Percentiles rank a stretch among this genome's conserved stretches.
These are phyloP conservation scores for Tauraco erythrolophus DNA, from an alignment of 2,113 vertebrate genomes.

Conservation along the genomic window DNA sequence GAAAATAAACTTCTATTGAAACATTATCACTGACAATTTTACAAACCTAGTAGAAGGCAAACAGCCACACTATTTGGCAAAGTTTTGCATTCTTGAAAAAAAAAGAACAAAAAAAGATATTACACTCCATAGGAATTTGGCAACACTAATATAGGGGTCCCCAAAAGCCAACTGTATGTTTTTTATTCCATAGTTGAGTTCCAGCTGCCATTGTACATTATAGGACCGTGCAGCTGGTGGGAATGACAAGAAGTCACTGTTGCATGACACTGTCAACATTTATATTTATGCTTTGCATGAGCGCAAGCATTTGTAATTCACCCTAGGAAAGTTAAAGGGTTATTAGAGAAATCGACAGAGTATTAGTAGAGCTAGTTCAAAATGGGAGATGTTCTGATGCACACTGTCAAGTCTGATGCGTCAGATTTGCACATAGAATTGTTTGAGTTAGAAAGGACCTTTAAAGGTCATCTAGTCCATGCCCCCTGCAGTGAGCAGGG, in stretches of 20 bases:
- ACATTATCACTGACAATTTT: background rate
- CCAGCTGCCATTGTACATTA: background rate
- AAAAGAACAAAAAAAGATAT: background rate
- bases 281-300: conserved; percentile 31
- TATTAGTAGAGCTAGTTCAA: conserved; percentile 6
- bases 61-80: background rate
- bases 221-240: background rate
- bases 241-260: conserved; percentile 44
- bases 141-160: background rate
- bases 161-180: background rate
- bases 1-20: background rate
- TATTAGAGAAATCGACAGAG: conserved; percentile 1
- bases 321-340: background rate
- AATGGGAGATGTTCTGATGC: background rate
- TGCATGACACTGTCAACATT: conserved; percentile 1
- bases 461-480: background rate
- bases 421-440: background rate
- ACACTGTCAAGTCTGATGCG: background rate
- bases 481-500: background rate
- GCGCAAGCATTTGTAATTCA: conserved; percentile 47
- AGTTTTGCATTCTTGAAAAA: background rate
- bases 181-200: background rate
- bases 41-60: background rate
- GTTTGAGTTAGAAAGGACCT: background rate
- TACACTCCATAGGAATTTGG: background rate